Conservation (phyloP, 2,888 invertebrate genomes). For the Nezara viridula region DNA sequence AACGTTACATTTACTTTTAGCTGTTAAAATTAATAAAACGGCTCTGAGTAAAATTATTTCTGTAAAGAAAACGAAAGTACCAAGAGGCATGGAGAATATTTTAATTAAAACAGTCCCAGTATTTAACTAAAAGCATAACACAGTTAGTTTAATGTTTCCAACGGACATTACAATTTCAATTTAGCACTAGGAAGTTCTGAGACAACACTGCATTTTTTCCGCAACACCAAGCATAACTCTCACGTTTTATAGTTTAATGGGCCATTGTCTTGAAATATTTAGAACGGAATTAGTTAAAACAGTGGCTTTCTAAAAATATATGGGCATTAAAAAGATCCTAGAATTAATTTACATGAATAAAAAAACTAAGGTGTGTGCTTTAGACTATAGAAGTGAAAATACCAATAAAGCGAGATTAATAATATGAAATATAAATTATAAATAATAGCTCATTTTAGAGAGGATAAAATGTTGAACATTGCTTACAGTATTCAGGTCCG, state of each 20-base stretch:
- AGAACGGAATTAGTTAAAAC: neutral
- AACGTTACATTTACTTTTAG: neutral
- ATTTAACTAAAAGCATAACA: neutral
- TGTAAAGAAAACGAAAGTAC: neutral
- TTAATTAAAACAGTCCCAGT: neutral
- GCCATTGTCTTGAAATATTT: neutral
- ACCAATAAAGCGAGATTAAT: no score
- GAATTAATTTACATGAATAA: no score
- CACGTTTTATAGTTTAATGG: neutral
- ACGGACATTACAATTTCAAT: neutral
- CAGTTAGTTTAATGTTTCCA: neutral
- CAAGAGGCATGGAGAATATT: neutral
- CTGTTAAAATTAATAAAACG: neutral
- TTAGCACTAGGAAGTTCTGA: neutral
- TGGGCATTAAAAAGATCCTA: no score
- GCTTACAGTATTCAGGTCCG: no score
- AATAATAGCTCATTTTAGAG: no score
- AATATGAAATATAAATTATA: no score
- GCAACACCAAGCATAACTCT: neutral
- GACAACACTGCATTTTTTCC: neutral
- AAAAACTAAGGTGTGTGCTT: no score
- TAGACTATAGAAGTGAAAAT: no score
- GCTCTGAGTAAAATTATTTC: neutral
- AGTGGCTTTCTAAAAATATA: neutral
- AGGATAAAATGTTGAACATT: no score